phyloP scores from a whole-genome alignment of 2,113 vertebrate genomes.

The Oryzias melastigma region DNA sequence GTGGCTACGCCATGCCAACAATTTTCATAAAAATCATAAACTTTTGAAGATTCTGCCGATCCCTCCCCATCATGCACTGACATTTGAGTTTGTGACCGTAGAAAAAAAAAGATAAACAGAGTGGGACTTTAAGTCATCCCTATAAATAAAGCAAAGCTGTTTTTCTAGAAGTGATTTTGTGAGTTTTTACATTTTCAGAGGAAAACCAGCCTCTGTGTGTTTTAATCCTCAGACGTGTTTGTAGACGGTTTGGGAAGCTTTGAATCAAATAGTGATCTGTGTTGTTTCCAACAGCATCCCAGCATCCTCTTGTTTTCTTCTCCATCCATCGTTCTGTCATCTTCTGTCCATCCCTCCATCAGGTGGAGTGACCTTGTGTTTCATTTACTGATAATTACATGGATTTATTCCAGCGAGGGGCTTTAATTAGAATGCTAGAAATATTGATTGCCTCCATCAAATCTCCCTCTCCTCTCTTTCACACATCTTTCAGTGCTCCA shows the following conservation, averaged over 20 bases:
- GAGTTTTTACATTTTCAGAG: too few relatives aligned
- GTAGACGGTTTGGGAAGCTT: background rate
- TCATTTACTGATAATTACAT: slow-evolving; percentile 99
- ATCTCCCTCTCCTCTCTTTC: slow-evolving; percentile 54
- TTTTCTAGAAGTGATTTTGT: too few relatives aligned
- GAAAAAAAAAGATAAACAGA: too few relatives aligned
- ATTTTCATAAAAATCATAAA: too few relatives aligned
- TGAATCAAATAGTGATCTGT: background rate
- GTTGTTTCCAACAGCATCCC: slow-evolving; percentile 6
- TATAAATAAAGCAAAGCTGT: too few relatives aligned
- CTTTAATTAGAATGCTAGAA: slow-evolving; percentile 99
- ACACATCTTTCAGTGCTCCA: slow-evolving; percentile 2
- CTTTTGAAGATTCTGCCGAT: too few relatives aligned
- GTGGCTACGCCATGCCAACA: too few relatives aligned
- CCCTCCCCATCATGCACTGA: too few relatives aligned
- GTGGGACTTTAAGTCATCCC: too few relatives aligned
- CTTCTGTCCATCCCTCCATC: slow-evolving; percentile 43
- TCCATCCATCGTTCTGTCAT: slow-evolving; percentile 31
- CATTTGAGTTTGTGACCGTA: too few relatives aligned
- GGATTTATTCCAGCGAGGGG: slow-evolving; percentile 99
- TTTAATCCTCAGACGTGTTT: too few relatives aligned
- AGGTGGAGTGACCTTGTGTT: slow-evolving; percentile 97
- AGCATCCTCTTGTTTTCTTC: slow-evolving; percentile 24
- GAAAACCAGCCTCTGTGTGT: too few relatives aligned
- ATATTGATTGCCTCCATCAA: slow-evolving; percentile 99